Evolutionary conservation across 2,888 invertebrate genomes (phyloP).

Genomic region (Drosophila dives): DNA sequence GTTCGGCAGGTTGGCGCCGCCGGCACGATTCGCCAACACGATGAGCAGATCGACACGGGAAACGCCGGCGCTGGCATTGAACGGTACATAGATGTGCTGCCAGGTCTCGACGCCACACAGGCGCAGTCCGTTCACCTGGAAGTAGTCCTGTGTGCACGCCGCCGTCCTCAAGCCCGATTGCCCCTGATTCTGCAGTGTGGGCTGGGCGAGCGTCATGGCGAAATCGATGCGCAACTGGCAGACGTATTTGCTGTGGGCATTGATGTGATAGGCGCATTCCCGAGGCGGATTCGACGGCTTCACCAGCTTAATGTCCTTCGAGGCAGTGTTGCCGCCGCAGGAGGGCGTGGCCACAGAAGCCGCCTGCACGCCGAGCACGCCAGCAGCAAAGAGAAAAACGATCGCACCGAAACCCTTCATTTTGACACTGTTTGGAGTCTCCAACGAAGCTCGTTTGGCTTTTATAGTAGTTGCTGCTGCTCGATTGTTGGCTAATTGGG

Average conservation of each 20-base stretch:
- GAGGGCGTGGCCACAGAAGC: conserved; percentile 65
- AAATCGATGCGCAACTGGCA: conserved; percentile 80
- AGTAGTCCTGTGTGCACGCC: conserved; percentile 68
- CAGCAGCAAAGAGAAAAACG: conserved; percentile 25
- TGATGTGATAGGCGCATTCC: conserved; percentile 65
- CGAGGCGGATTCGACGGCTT: conserved; percentile 69
- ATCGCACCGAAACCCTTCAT: conserved; percentile 52
- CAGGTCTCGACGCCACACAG: conserved; percentile 88
- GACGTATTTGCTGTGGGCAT: conserved; percentile 67
- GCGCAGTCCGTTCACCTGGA: conserved; percentile 63
- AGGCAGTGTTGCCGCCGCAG: conserved; percentile 72
- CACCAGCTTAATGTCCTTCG: conserved; percentile 68
- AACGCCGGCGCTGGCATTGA: conserved; percentile 73
- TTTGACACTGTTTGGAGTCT: conserved; percentile 11
- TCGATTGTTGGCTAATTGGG: conserved; percentile 36
- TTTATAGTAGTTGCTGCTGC: conserved; percentile 46
- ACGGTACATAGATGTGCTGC: conserved; percentile 85
- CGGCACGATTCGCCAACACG: conserved; percentile 56
- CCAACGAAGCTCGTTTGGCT: conserved; percentile 11
- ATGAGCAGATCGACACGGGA: conserved; percentile 50
- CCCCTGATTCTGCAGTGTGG: conserved; percentile 49
- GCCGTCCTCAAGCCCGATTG: conserved; percentile 48
- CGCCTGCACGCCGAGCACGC: conserved; percentile 29
- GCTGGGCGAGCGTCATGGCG: conserved; percentile 75
- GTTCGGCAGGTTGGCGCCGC: conserved; percentile 39